Base-by-base conservation (phyloP, 2,797 vertebrate species). In the Tolypeutes matacus region DNA sequence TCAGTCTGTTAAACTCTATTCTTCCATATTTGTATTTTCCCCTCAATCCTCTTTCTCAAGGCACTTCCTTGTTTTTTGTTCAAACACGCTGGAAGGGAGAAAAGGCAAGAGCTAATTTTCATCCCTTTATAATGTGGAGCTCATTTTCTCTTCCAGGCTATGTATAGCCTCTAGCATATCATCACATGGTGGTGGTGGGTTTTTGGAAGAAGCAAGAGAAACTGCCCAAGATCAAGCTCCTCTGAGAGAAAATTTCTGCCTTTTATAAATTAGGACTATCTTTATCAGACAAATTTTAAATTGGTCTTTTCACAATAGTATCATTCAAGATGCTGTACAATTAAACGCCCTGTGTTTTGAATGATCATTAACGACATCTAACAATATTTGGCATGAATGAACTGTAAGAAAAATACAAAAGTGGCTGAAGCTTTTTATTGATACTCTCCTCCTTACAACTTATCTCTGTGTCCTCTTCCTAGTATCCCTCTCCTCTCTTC, bases 131-230 rank as follows among this genome's bases (percentile, higher is more conserved):
- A 20, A 46, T 20, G 3, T 23, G 17, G 7, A 77, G 27, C 13
- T 93, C 15, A 62, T 91, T 73, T 73, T 87, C 31, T 94, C 13
- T 72, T 23, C 51, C 9, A 2, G 15, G 31, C 8, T 78, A 27
- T 58, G 6, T 4, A 77, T 20, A 86, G 20, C 10, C 5, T 77
- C 6, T 18, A 49, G 7, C 31, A 12, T 39, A 20, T 49, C 27
- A 82, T 53, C 9, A 39, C 15, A 34, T 72, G 7, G 13, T 56
- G 0, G 31, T 62, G 39, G 13, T 62, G 39, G 18, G 20, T 39
- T 60, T 93, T 49, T 73, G 29, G 60, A 87, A 95, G 31, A 82
- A 81, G 21, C 1, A 77, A 91, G 21, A 81, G 46, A 92, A 36
- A 7, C 29, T 70, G 20, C 29, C 34, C 73, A 34, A 95, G 10